Percentiles rank a stretch among this genome's conserved stretches.
phyloP scores from a whole-genome alignment of 1,140 invertebrate species.

The Panagrolaimus sp. region DNA sequence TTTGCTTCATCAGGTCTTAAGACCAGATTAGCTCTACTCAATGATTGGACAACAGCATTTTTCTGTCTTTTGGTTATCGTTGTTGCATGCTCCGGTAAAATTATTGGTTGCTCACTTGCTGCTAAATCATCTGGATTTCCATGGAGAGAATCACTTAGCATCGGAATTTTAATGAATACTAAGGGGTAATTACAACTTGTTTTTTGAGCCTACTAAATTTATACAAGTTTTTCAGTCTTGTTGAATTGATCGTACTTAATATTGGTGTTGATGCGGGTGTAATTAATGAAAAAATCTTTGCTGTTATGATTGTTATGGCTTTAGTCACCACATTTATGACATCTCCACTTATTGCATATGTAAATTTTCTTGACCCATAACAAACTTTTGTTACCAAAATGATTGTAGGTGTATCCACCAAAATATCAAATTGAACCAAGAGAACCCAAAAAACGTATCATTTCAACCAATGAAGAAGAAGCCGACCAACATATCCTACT shows the following conservation, averaged over 20 bases:
- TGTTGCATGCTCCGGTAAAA: constrained; percentile 23
- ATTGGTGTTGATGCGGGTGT: constrained; percentile 23
- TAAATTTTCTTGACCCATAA: neutral
- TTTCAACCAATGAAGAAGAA: neutral
- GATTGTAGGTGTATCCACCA: constrained; percentile 12
- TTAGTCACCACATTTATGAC: constrained; percentile 27
- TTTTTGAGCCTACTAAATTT: neutral
- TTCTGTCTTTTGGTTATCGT: constrained; percentile 20
- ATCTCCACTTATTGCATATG: constrained; percentile 17
- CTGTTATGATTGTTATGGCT: constrained; percentile 24
- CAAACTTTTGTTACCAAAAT: too few species aligned
- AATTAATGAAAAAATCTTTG: constrained; percentile 25
- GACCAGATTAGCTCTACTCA: constrained; percentile 19
- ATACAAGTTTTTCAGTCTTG: constrained; percentile 7
- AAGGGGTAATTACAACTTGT: constrained; percentile 5
- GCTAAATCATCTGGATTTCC: constrained; percentile 22
- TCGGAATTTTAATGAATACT: constrained; percentile 27
- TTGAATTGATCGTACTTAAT: constrained; percentile 29
- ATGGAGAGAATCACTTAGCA: constrained; percentile 23
- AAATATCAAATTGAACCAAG: constrained; percentile 18
- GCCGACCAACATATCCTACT: neutral
- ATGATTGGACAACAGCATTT: constrained; percentile 16
- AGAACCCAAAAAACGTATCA: neutral
- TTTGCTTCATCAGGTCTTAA: constrained; percentile 27
- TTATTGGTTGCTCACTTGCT: constrained; percentile 23